These are phyloP conservation scores for Yponomeuta plumbellus DNA, from an alignment of 2,888 invertebrate species.

Conservation along the genomic window DNA sequence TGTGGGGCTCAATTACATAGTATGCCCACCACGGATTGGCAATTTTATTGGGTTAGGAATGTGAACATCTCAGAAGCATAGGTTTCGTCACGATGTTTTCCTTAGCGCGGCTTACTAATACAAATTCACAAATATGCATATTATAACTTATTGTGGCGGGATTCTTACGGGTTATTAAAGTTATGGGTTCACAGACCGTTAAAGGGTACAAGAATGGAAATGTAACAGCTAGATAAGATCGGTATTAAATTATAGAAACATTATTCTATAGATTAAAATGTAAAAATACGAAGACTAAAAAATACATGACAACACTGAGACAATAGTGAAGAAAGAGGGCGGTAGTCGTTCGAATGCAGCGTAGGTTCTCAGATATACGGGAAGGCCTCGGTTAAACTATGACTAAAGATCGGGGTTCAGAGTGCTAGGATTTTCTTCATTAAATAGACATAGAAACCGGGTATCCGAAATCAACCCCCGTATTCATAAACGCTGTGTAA, in stretches of 20 bases:
- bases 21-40: no score
- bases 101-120: no score
- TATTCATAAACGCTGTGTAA: not conserved
- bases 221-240: no score
- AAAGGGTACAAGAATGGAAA: no score
- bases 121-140: no score
- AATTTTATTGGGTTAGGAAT: no score
- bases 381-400: slow-evolving; percentile 5
- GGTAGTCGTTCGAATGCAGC: slow-evolving; percentile 68
- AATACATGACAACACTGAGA: slow-evolving; percentile 69
- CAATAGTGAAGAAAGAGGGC: slow-evolving; percentile 74
- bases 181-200: no score
- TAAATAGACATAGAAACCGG: not conserved
- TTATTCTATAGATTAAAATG: slow-evolving; percentile 2
- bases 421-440: not conserved
- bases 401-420: not conserved
- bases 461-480: not conserved
- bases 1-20: no score
- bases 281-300: slow-evolving; percentile 14
- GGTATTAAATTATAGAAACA: not conserved
- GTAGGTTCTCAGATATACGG: slow-evolving; percentile 19
- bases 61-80: no score
- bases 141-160: no score
- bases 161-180: no score
- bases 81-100: no score